phyloP scores from a whole-genome alignment of 2,797 vertebrate genomes.

The Gobionotothen gibberifrons region DNA sequence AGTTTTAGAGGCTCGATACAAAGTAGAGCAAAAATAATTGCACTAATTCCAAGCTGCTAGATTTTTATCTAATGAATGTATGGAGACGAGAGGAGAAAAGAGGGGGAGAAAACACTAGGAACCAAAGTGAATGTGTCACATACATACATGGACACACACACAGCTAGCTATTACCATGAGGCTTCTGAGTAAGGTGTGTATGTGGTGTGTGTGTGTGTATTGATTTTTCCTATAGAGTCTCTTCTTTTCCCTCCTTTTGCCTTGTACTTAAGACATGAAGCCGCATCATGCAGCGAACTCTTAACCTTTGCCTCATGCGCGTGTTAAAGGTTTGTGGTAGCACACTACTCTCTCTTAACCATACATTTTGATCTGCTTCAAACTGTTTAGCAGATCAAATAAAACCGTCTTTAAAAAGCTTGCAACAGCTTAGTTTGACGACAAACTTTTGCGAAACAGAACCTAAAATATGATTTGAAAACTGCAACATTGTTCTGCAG shows the following conservation, averaged over 20 bases:
- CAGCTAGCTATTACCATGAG: neutral
- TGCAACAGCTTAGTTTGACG: slow-evolving; percentile 12
- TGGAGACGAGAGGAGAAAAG: slow-evolving; percentile 7
- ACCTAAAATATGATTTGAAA: slow-evolving; percentile 38
- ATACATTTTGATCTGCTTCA: neutral
- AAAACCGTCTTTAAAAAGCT: slow-evolving; percentile 21
- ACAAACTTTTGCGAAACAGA: slow-evolving; percentile 25
- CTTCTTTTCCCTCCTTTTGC: neutral
- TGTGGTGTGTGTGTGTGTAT: neutral
- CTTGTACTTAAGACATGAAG: neutral
- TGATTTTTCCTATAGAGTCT: neutral
- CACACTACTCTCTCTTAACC: neutral
- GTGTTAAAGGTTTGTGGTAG: slow-evolving; percentile 22
- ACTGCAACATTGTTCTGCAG: slow-evolving; percentile 24
- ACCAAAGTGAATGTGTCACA: neutral
- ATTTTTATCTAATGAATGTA: neutral
- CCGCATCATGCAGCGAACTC: slow-evolving; percentile 8
- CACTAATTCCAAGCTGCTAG: neutral
- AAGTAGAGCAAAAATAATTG: neutral
- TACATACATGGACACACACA: slow-evolving; percentile 4
- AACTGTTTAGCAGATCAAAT: slow-evolving; percentile 14
- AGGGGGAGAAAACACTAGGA: neutral
- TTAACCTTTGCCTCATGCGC: neutral
- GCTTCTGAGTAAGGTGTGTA: neutral
- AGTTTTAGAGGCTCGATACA: slow-evolving; percentile 18